Evolutionary conservation across 2,797 vertebrate species (phyloP).

Genomic region (Glossophaga mutica): DNA sequence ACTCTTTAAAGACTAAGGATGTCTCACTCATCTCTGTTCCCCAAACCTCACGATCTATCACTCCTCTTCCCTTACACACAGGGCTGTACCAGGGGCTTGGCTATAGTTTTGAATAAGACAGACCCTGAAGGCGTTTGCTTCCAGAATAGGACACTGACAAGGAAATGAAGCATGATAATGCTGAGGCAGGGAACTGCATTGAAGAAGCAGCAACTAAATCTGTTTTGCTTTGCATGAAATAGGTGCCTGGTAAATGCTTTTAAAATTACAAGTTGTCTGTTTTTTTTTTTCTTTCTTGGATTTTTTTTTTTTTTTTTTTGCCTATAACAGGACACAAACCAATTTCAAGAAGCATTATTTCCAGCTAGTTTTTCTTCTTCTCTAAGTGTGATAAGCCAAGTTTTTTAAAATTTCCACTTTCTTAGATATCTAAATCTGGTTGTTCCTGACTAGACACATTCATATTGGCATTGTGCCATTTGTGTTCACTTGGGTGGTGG

Average conservation of each 20-base stretch:
- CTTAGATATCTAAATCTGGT: not conserved
- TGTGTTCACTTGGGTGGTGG: not conserved
- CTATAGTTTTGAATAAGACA: not conserved
- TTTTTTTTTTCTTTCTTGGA: not conserved
- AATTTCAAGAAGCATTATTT: not conserved
- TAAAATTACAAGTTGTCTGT: not conserved
- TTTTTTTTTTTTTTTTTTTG: not conserved
- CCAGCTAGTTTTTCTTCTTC: not conserved
- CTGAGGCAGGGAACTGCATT: not conserved
- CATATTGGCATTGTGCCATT: not conserved
- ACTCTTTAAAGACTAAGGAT: not conserved
- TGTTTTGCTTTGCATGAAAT: not conserved
- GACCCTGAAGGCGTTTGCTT: not conserved
- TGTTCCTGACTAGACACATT: not conserved
- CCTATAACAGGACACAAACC: not conserved
- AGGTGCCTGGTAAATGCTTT: not conserved
- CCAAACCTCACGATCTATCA: not conserved
- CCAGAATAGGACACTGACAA: not conserved
- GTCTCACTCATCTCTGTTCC: not conserved
- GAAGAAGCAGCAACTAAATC: not conserved
- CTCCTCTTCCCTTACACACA: not conserved
- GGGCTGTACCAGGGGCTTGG: not conserved
- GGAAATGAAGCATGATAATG: not conserved
- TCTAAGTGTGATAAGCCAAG: not conserved
- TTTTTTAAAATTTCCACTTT: not conserved